Conservation (phyloP, 2,797 vertebrate genomes). For the Dicrostonyx torquatus region DNA sequence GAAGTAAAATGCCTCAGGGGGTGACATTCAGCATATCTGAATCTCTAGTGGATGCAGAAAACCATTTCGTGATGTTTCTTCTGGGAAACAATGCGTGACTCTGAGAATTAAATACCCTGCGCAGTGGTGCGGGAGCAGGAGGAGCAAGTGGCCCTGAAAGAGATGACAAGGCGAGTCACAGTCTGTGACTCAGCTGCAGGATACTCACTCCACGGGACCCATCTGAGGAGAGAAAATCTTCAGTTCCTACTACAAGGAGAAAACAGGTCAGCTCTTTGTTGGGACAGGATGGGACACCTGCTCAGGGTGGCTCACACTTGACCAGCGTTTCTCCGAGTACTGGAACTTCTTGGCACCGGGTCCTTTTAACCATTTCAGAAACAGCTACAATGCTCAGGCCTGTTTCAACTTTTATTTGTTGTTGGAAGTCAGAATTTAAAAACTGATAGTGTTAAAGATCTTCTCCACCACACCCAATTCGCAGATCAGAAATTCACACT, state of each 20-base stretch:
- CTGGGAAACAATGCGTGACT: neutral
- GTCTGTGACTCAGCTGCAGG: neutral
- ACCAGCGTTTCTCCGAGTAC: neutral
- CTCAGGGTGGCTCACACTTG: accelerated
- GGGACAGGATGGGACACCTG: neutral
- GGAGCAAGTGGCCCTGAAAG: neutral
- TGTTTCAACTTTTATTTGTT: neutral
- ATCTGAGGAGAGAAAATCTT: neutral
- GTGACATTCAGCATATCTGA: neutral
- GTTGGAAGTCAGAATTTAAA: neutral
- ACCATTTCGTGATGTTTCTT: neutral
- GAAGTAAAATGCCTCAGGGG: neutral
- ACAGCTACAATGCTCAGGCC: neutral
- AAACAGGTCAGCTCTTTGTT: neutral
- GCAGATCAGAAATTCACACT: neutral
- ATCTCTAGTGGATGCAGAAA: neutral
- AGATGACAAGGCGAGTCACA: accelerated
- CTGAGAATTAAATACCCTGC: conserved; percentile 12
- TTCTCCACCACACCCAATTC: neutral
- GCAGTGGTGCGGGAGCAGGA: neutral
- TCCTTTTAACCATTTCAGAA: neutral
- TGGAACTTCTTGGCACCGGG: neutral
- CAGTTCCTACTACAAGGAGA: neutral
- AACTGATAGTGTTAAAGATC: neutral
- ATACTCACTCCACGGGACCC: neutral